Evolutionary conservation across 2,888 invertebrate genomes (phyloP), one percentile per base, ranked within the genome.

Genomic region (Ochropacha duplaris): DNA sequence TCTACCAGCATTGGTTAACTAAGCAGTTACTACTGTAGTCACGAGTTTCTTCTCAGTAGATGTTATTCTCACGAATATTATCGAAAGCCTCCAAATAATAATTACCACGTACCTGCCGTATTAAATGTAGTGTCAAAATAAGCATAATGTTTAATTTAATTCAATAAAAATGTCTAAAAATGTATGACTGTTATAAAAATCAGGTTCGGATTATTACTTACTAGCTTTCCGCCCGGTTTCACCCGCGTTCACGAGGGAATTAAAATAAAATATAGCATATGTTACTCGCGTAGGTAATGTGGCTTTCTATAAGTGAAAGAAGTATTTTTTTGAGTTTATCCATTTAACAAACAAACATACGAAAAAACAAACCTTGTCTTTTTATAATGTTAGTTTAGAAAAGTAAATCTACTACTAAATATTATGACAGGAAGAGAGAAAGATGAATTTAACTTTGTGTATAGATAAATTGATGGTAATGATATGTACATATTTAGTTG

Each of bases 401-500:
- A 39, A 14, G 34, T 34, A 14, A 14, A 34, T 16, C n/a, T 39
- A 19, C 44, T 19, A 44, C 8, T 44, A n/a, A n/a, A 52, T 12
- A 52, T 51, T 19, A 57, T 61, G 58, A 59, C 57, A 58, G 50
- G 16, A 24, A 50, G 54, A 55, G 24, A 57, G 11, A 50, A 34
- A 57, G 11, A 50, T 44, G 56, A 54, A 55, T 61, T 28, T 55
- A 49, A 51, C 57, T 55, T 52, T 54, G 51, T 52, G 55, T 22
- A 52, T 81, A 84, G 81, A 87, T 86, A 85, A 87, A 84, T 85
- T 83, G 80, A 86, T 82, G 81, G 71, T 87, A 87, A 88, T 89
- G 76, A 75, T 84, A 87, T 88, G 87, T 84, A 86, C 83, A 88
- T 87, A 86, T 84, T 87, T 81, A 86, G 81, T 75, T 79, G 82